Conservation (phyloP, 2,888 invertebrate species). For the Tenodera sinensis region DNA sequence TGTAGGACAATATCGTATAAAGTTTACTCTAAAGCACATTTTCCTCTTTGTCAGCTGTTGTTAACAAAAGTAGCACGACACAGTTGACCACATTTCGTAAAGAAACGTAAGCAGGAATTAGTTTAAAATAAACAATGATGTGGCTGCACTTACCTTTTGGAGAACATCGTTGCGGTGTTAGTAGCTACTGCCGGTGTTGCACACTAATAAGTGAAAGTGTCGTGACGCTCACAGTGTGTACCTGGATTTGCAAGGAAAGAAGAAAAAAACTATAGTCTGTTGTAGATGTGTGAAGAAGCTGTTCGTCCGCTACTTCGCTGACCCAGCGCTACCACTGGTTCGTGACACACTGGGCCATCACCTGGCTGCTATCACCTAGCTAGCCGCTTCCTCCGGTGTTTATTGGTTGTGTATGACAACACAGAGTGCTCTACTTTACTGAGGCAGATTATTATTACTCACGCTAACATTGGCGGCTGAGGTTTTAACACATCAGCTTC, state of each 20-base stretch:
- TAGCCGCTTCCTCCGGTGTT: background rate
- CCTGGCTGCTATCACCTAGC: background rate
- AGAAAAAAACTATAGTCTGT: background rate
- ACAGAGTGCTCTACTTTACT: too few species aligned
- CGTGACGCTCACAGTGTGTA: background rate
- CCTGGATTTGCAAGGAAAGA: background rate
- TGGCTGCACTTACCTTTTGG: background rate
- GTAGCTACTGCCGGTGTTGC: background rate
- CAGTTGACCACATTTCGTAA: too few species aligned
- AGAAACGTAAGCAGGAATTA: background rate
- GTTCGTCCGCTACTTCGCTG: background rate
- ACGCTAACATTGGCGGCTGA: too few species aligned
- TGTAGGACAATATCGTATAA: too few species aligned
- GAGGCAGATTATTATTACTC: too few species aligned
- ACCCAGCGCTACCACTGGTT: background rate
- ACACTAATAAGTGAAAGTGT: background rate
- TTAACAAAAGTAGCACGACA: too few species aligned
- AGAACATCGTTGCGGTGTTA: background rate
- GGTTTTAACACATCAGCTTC: too few species aligned
- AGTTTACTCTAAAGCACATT: too few species aligned
- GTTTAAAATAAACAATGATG: background rate
- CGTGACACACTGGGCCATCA: background rate
- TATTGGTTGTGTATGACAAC: too few species aligned
- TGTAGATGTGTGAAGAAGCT: too few species aligned
- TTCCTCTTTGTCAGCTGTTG: too few species aligned